Evolutionary conservation across 2,797 vertebrate genomes (phyloP).

Genomic region (Neosilurus mollespiculum): DNA sequence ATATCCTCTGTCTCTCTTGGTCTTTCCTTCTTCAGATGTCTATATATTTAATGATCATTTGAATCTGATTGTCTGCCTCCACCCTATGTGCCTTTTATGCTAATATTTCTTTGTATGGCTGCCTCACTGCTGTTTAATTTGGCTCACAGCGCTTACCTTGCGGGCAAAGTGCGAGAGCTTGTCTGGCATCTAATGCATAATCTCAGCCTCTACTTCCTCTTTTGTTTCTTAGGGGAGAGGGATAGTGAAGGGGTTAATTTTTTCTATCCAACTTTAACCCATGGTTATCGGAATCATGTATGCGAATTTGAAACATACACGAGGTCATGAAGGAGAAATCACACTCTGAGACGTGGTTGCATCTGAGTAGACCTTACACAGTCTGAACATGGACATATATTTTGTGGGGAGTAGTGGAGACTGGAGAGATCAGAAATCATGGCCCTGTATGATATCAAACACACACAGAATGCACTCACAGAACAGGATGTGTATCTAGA

Average conservation of each 20-base stretch:
- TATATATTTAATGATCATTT: constrained; percentile 32
- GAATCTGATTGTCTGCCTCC: constrained; percentile 36
- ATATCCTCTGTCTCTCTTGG: constrained; percentile 31
- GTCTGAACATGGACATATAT: constrained; percentile 2
- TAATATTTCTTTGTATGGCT: constrained; percentile 38
- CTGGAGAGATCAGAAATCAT: constrained; percentile 4
- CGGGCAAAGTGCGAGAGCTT: constrained; percentile 24
- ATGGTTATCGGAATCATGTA: constrained; percentile 24
- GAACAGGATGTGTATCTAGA: constrained; percentile 18
- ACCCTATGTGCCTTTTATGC: constrained; percentile 34
- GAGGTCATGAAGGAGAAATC: constrained; percentile 28
- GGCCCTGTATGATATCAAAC: background rate
- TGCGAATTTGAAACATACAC: constrained; percentile 40
- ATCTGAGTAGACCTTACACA: background rate
- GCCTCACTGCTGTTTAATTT: constrained; percentile 41
- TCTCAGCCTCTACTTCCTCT: background rate
- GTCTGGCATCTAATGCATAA: constrained; percentile 30
- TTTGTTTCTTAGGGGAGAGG: constrained; percentile 29
- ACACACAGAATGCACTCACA: background rate
- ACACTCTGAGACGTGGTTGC: constrained; percentile 2
- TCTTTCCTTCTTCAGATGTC: constrained; percentile 35
- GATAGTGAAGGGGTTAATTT: constrained; percentile 38
- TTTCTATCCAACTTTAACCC: constrained; percentile 38
- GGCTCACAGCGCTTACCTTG: constrained; percentile 30
- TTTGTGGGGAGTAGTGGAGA: background rate